phyloP scores from a whole-genome alignment of 1,140 invertebrate genomes.

The Drosophila ficusphila region DNA sequence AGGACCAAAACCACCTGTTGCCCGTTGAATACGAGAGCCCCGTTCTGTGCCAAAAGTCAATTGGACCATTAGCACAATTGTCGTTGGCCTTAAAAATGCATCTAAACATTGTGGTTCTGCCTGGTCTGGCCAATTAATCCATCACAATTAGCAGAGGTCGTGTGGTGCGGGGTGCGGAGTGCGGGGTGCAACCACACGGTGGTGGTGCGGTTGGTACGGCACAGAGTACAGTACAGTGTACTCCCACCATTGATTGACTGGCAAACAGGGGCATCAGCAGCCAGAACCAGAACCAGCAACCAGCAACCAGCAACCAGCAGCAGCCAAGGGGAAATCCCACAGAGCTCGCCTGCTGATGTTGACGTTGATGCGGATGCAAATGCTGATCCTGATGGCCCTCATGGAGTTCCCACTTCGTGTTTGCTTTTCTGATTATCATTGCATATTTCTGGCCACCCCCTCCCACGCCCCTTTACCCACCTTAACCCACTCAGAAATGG shows the following conservation, averaged over 20 bases:
- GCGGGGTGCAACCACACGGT: background rate
- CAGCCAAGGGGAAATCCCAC: conserved; percentile 6
- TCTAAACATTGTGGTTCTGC: conserved; percentile 6
- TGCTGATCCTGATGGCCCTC: conserved; percentile 25
- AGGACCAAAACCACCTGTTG: background rate
- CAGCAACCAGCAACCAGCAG: conserved; percentile 1
- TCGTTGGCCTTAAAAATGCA: conserved; percentile 22
- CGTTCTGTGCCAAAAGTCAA: background rate
- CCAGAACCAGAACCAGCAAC: background rate
- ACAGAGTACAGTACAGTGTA: no score
- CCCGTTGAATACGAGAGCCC: no score
- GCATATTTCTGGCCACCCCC: conserved; percentile 48
- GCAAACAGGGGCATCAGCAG: conserved; percentile 15
- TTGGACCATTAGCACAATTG: conserved; percentile 1
- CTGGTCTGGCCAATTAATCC: conserved; percentile 33
- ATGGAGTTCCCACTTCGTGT: conserved; percentile 40
- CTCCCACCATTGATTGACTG: conserved; percentile 55
- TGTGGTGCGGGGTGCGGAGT: background rate
- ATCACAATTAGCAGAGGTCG: conserved; percentile 34
- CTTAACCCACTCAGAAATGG: background rate
- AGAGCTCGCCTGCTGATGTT: conserved; percentile 12
- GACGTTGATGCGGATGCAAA: conserved; percentile 1
- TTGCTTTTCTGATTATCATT: conserved; percentile 64
- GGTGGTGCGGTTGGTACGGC: background rate
- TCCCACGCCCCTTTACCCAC: background rate